These are phyloP conservation scores for Chaitophorus viminalis DNA, from an alignment of 2,888 invertebrate genomes.

Conservation along the genomic window DNA sequence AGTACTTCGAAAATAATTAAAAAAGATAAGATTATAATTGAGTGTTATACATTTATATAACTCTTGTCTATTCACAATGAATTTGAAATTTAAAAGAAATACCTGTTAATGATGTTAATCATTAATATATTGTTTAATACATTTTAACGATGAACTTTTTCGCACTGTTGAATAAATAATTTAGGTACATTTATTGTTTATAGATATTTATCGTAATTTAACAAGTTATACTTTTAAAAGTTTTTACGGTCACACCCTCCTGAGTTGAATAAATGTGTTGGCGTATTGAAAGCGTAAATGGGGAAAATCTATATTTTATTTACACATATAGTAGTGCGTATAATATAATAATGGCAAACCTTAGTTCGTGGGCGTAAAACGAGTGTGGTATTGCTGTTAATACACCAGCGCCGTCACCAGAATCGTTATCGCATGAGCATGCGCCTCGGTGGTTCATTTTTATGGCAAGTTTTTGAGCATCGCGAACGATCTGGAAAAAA, in stretches of 20 bases:
- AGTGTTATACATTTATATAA: too few relatives aligned
- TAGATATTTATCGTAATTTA: neutral
- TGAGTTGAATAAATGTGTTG: neutral
- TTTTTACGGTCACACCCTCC: neutral
- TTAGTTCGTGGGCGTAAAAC: slow-evolving; percentile 85
- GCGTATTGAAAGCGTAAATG: neutral
- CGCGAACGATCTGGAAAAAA: slow-evolving; percentile 83
- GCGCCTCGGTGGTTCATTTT: slow-evolving; percentile 99
- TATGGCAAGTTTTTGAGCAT: slow-evolving; percentile 93
- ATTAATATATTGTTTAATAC: neutral
- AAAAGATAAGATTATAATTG: too few relatives aligned
- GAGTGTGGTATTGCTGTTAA: slow-evolving; percentile 96
- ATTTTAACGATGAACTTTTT: neutral
- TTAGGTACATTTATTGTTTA: too few relatives aligned
- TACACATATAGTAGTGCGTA: neutral
- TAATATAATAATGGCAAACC: slow-evolving; percentile 69
- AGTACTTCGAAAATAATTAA: too few relatives aligned
- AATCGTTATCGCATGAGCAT: slow-evolving; percentile 98
- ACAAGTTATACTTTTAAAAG: neutral
- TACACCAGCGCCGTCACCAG: slow-evolving; percentile 98
- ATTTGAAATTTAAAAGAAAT: too few relatives aligned
- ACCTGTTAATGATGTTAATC: too few relatives aligned
- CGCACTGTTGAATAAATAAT: neutral
- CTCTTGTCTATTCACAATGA: too few relatives aligned
- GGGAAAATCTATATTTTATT: neutral